These are phyloP conservation scores for Helicoverpa assulta DNA, from an alignment of 2,888 invertebrate genomes.

Conservation along the genomic window DNA sequence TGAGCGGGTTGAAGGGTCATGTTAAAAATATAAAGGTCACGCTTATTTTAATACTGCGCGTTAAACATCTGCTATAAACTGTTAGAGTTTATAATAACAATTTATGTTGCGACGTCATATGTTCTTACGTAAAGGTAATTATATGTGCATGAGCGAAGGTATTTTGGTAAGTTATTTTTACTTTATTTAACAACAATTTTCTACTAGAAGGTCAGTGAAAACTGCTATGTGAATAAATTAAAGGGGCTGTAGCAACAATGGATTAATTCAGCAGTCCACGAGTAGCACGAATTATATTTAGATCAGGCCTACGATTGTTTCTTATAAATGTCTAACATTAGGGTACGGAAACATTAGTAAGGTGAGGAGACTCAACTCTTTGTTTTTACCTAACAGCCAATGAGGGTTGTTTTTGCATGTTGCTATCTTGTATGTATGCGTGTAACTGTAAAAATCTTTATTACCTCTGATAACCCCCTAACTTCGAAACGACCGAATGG, in stretches of 20 bases:
- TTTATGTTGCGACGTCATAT: constrained; percentile 27
- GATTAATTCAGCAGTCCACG: constrained; percentile 29
- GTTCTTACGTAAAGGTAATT: constrained; percentile 27
- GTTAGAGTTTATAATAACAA: constrained; percentile 22
- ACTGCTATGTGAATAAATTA: constrained; percentile 25
- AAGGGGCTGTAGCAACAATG: constrained; percentile 17
- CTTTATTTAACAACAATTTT: constrained; percentile 26
- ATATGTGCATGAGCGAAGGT: constrained; percentile 23
- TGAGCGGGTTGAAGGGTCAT: constrained; percentile 69
- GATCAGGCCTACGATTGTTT: constrained; percentile 19
- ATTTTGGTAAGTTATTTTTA: constrained; percentile 35
- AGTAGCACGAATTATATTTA: constrained; percentile 12
- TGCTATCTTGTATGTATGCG: no score
- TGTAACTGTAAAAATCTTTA: no score
- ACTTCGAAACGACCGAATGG: no score
- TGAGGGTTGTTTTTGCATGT: no score
- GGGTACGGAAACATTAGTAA: constrained; percentile 29
- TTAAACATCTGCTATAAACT: constrained; percentile 37
- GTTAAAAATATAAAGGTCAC: constrained; percentile 75
- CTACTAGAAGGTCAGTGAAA: constrained; percentile 37
- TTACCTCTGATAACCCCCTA: no score
- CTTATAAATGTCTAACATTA: background rate
- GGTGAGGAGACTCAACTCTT: constrained; percentile 17
- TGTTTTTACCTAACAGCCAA: constrained; percentile 14
- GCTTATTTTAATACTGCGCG: constrained; percentile 65